Conservation (phyloP, 2,888 invertebrate genomes). For the Acrocyrtus sp. region DNA sequence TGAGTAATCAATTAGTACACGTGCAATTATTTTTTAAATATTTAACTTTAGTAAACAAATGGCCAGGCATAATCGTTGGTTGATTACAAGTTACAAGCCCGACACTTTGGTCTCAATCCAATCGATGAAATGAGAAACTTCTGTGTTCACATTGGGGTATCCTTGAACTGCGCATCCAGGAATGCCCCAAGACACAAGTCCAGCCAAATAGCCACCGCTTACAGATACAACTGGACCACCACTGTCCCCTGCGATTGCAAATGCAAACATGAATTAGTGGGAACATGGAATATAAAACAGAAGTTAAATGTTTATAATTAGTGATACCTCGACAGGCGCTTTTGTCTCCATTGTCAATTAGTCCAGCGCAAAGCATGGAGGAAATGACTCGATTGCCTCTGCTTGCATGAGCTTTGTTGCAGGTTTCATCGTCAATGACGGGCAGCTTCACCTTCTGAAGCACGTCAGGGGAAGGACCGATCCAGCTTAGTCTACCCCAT, state of each 20-base stretch:
- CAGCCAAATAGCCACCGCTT: slow-evolving; percentile 27
- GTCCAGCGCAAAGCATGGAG: slow-evolving; percentile 16
- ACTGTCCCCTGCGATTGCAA: slow-evolving; percentile 1
- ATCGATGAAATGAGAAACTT: slow-evolving; percentile 16
- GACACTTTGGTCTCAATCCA: slow-evolving; percentile 9
- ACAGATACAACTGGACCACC: slow-evolving; percentile 27
- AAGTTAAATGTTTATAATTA: too few species aligned
- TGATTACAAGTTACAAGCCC: too few species aligned
- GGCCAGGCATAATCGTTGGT: too few species aligned
- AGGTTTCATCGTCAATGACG: slow-evolving; percentile 46
- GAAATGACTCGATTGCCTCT: slow-evolving; percentile 15
- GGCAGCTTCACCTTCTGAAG: slow-evolving; percentile 45
- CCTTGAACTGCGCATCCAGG: slow-evolving; percentile 26
- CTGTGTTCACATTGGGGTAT: slow-evolving; percentile 17
- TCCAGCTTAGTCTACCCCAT: slow-evolving; percentile 57
- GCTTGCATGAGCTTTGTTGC: slow-evolving; percentile 47
- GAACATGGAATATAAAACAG: too few species aligned
- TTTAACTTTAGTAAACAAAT: too few species aligned
- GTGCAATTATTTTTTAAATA: too few species aligned
- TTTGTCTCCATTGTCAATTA: neutral
- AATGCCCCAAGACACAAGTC: slow-evolving; percentile 48
- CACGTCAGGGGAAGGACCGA: slow-evolving; percentile 16
- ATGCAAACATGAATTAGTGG: too few species aligned
- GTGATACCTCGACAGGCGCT: slow-evolving; percentile 18
- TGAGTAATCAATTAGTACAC: too few species aligned